Evolutionary conservation across 92 coral and sea anemone genomes (phyloP), one percentile per base, ranked within the genome.

Genomic region (Zoanthus solanderi): DNA sequence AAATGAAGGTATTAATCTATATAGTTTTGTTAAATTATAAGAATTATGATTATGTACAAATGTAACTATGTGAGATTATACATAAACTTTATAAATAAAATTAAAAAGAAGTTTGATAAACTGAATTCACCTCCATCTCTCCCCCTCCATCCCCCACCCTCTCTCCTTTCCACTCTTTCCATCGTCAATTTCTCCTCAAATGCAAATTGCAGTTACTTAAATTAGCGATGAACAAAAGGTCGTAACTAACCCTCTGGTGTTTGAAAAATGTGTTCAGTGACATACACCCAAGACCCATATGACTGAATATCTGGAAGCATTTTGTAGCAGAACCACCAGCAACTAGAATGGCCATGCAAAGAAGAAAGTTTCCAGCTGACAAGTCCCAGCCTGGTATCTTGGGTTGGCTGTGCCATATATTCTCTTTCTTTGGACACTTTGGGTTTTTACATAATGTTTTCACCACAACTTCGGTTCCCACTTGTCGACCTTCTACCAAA

Each of bases 381-480:
- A 85, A 23, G 13, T 72, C 66, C 15, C 66, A 46, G 1, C 90
- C 93, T n/a, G 92, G 91, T 60, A 90, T 83, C 23, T 66, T 83
- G 9, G 95, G 93, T 69, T 92, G 95, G 42, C 92, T 92, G 75
- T 90, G 88, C 93, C 95, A 92, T 31, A 71, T 76, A 71, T 15
- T 15, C 83, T 84, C 79, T 79, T 79, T 78, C 23, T 90, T 79
- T 3, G 37, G 23, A 37, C 93, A 92, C 79, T 92, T 80, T 48
- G 91, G 83, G 57, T 92, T 92, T 3, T 75, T 75, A 52, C 90
- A 92, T 52, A 88, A 52, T 14, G 82, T 90, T 31, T 73, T 34
- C 16, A 90, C 76, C 28, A 87, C 77, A 58, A 84, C 91, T 66
- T 83, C 89, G n/a, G 93, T 90, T 12, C 93, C 90, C 72, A 83